These are phyloP conservation scores for Catharus ustulatus DNA, from an alignment of 2,797 vertebrate genomes.

Conservation along the genomic window DNA sequence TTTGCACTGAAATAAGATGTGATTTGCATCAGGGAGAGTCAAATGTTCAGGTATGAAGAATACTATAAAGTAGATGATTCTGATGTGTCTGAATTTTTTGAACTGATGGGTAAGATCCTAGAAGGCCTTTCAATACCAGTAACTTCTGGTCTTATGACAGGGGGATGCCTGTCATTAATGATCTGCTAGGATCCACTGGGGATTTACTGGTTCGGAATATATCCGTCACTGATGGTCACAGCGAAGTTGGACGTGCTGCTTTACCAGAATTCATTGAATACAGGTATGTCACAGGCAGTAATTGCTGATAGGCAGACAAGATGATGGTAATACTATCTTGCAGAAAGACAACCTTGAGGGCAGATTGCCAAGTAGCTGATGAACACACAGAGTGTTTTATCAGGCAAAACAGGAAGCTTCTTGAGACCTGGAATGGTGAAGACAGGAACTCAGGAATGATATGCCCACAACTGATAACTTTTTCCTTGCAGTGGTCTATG, in stretches of 20 bases:
- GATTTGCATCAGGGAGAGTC: neutral
- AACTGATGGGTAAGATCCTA: neutral
- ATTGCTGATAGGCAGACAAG: neutral
- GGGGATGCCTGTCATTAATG: neutral
- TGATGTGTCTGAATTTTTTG: neutral
- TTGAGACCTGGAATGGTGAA: neutral
- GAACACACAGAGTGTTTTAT: neutral
- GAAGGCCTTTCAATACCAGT: neutral
- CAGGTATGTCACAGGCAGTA: neutral
- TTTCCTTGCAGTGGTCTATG: neutral
- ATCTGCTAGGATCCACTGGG: neutral
- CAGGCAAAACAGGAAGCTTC: neutral
- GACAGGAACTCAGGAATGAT: neutral
- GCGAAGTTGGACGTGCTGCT: fast-evolving
- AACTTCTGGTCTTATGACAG: neutral
- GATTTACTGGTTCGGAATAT: neutral
- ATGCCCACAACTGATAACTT: neutral
- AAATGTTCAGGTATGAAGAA: neutral
- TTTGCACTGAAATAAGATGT: neutral
- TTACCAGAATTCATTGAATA: neutral
- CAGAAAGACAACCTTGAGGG: neutral
- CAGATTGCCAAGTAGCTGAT: neutral
- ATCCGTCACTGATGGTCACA: neutral
- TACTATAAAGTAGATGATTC: neutral
- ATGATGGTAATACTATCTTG: neutral